Base-by-base conservation (phyloP, 2,888 invertebrate genomes). In the Aquatica leii region DNA sequence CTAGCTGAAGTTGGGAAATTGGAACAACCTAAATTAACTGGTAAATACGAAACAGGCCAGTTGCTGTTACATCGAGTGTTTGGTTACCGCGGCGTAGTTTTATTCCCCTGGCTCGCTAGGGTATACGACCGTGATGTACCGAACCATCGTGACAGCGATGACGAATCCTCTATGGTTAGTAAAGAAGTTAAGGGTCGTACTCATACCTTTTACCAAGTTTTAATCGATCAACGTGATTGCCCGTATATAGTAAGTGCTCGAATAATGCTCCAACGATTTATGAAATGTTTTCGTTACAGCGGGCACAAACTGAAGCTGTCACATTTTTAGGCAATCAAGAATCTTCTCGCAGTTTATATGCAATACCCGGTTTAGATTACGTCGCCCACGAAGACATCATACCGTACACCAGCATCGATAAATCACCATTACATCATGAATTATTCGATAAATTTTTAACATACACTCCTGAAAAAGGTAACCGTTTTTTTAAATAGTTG, bases 261-360 rank as follows among this genome's bases (percentile, higher is more conserved):
- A 17, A 5, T 53, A 48, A 14, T 14, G 14, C 15, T 48, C 31
- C 46, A 24, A 31, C 20, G 14, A 40, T 58, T 40, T 41, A 21
- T 48, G n/a, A 5, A 14, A 24, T 24, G 2, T n/a, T 35, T 18
- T 18, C 18, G 48, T 69, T 82, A 21, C 82, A 95, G 97, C 88
- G 97, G 75, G 97, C 98, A n/a, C 98, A 97, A 83, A 95, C 97
- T 2, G 97, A 98, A 84, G 95, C 97, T 3, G 98, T 98, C 0
- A 98, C 98, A 0, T 98, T 98, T 82, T 85, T 98, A 52, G 97
- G 97, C 14, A 97, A 95, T 81, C 97, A 97, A 81, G 97, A 97
- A 79, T 95, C 95, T 12, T 95, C 94, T 75, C 87, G 97, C 61
- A 97, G 96, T 77, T 83, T 98, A 31, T 98, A 98, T 81, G 97